Evolutionary conservation across 2,888 invertebrate genomes (phyloP).

Genomic region (Eudasyphora cyanicolor): DNA sequence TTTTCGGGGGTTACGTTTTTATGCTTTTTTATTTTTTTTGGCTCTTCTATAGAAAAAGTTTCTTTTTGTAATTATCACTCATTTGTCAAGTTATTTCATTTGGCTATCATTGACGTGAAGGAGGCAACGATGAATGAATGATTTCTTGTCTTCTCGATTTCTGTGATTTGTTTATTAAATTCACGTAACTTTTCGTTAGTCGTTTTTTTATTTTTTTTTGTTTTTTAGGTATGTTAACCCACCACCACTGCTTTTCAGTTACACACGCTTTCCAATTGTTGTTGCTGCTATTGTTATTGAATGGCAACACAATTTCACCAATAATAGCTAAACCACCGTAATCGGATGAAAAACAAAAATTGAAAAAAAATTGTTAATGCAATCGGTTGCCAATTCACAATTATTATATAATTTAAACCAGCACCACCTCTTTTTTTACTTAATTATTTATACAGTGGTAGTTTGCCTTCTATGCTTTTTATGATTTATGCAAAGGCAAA

Average conservation of each 20-base stretch:
- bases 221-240: too few relatives aligned
- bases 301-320: constrained; percentile 47
- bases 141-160: constrained; percentile 3
- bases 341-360: constrained; percentile 29
- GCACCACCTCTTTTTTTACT: constrained; percentile 29
- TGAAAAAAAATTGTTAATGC: constrained; percentile 21
- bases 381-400: constrained; percentile 61
- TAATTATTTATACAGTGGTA: constrained; percentile 4
- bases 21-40: not conserved
- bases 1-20: too few relatives aligned
- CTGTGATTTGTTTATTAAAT: constrained; percentile 49
- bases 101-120: not conserved
- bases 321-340: constrained; percentile 47
- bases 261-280: constrained; percentile 46
- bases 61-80: constrained; percentile 59
- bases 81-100: constrained; percentile 36
- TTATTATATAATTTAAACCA: constrained; percentile 58
- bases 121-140: not conserved
- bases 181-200: constrained; percentile 48
- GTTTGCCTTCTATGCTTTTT: not conserved
- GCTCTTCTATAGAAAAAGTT: constrained; percentile 37
- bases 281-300: constrained; percentile 26
- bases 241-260: constrained; percentile 33
- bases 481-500: not conserved
- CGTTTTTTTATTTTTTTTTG: not conserved